phyloP scores from a whole-genome alignment of 2,113 vertebrate species.

The Suncus etruscus region DNA sequence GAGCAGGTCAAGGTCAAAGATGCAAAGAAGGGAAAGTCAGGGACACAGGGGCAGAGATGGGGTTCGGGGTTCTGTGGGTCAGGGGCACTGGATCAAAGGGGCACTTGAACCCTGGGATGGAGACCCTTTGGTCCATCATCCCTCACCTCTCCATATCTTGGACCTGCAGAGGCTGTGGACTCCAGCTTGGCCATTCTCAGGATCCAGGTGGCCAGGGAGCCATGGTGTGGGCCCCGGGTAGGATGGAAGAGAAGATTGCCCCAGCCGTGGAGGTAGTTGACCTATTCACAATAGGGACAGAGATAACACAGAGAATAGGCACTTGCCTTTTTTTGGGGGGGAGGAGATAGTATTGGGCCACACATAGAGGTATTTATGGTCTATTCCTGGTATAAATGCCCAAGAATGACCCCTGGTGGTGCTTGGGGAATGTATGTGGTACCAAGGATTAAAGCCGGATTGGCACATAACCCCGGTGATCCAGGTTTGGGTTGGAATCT shows the following conservation, averaged over 20 bases:
- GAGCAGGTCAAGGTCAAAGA: neutral
- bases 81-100: neutral
- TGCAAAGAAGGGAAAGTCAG: neutral
- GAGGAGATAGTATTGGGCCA: no score
- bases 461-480: no score
- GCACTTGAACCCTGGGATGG: neutral
- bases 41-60: neutral
- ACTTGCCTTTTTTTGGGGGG: no score
- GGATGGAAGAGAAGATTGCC: conserved; percentile 40
- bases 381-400: no score
- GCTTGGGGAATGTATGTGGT: no score
- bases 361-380: no score
- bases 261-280: neutral
- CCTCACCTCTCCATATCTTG: conserved; percentile 66
- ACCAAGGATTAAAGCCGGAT: no score
- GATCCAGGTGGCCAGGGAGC: neutral
- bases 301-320: neutral
- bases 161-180: neutral
- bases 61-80: neutral
- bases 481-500: no score
- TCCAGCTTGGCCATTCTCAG: conserved; percentile 56
- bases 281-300: neutral
- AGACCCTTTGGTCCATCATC: neutral
- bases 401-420: no score
- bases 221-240: conserved; percentile 50